These are phyloP conservation scores for Percina caprodes DNA, from an alignment of 2,113 vertebrate genomes.

Conservation along the genomic window DNA sequence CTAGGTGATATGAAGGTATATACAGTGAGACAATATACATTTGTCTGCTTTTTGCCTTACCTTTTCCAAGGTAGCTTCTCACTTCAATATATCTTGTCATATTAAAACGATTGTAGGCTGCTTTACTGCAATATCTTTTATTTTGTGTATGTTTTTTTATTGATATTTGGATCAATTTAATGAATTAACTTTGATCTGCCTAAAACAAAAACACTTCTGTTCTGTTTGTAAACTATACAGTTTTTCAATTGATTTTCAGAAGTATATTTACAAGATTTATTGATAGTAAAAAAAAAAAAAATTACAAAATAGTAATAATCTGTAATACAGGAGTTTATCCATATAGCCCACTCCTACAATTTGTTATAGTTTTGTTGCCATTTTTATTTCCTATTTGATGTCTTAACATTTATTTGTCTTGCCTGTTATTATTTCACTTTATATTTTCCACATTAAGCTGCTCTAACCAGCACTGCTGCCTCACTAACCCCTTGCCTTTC, in stretches of 20 bases:
- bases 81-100: no score
- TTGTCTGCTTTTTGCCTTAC: no score
- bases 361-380: not conserved
- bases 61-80: no score
- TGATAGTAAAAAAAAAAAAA: not conserved
- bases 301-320: not conserved
- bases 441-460: conserved; percentile 48
- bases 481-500: conserved; percentile 80
- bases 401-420: not conserved
- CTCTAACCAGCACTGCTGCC: conserved; percentile 63
- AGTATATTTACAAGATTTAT: not conserved
- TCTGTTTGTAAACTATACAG: not conserved
- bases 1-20: not conserved
- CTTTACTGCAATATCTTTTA: no score
- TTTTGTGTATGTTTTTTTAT: no score
- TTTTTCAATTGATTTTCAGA: not conserved
- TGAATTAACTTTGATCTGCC: not conserved
- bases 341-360: not conserved
- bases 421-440: conserved; percentile 20
- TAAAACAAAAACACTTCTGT: not conserved
- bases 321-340: not conserved
- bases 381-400: not conserved
- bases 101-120: no score
- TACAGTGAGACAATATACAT: not conserved
- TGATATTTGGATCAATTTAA: no score